Percentiles rank a stretch among this genome's conserved stretches.
These are phyloP conservation scores for Pterophyllum scalare DNA, from an alignment of 2,113 vertebrate species.

Conservation along the genomic window DNA sequence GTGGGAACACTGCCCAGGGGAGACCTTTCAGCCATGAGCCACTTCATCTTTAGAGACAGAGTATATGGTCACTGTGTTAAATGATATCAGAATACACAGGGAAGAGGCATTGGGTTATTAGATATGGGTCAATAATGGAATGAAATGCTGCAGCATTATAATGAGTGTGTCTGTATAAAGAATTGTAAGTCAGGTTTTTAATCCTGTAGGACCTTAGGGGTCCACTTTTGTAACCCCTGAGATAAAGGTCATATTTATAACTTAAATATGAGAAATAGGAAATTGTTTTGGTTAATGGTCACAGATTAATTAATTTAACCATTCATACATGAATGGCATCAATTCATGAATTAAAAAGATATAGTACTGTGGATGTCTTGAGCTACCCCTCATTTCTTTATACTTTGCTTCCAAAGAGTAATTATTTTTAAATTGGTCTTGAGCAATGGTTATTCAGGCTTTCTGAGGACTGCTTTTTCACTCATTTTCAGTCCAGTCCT, in stretches of 20 bases:
- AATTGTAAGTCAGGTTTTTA: not conserved
- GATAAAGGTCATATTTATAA: not conserved
- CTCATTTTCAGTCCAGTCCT: no score
- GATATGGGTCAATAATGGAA: not conserved
- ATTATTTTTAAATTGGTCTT: no score
- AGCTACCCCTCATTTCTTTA: no score
- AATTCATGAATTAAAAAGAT: no score
- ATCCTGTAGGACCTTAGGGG: not conserved
- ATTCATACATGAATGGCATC: no score
- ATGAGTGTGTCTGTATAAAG: not conserved
- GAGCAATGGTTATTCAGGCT: no score
- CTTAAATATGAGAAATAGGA: not conserved
- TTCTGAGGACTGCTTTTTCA: no score
- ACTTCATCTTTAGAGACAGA: slow-evolving; percentile 24
- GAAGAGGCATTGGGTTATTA: not conserved
- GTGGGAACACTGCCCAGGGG: slow-evolving; percentile 46
- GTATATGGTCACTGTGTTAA: slow-evolving; percentile 40
- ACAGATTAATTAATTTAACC: not conserved
- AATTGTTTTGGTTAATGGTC: not conserved
- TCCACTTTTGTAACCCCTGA: not conserved
- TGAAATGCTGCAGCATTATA: not conserved
- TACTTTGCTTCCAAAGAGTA: no score
- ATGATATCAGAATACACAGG: slow-evolving; percentile 17
- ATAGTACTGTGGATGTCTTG: no score
- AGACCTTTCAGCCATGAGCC: slow-evolving; percentile 34